Evolutionary conservation across 2,113 vertebrate species (phyloP).

Genomic region (Pachycephala philippinensis): DNA sequence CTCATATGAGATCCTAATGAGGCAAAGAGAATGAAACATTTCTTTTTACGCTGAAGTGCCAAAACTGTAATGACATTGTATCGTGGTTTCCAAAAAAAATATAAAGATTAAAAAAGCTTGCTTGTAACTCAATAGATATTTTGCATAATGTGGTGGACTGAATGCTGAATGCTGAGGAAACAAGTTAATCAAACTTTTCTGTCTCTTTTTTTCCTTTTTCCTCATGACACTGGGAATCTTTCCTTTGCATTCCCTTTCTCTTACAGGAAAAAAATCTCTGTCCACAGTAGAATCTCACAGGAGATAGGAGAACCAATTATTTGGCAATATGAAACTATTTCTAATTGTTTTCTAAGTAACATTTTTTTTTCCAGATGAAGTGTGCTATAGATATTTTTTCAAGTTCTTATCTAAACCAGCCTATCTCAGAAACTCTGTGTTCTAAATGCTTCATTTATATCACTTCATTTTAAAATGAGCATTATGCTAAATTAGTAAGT

Average conservation of each 20-base stretch:
- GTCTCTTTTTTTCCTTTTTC: neutral
- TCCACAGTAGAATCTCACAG: neutral
- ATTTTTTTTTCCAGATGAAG: neutral
- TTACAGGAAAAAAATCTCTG: neutral
- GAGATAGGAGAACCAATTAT: neutral
- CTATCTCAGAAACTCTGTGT: neutral
- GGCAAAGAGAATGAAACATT: neutral
- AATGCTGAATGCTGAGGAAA: neutral
- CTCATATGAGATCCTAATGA: conserved; percentile 6
- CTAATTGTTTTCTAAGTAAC: neutral
- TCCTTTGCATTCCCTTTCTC: neutral
- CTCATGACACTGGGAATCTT: neutral
- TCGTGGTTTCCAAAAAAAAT: neutral
- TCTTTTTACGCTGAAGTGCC: neutral
- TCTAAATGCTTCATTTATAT: neutral
- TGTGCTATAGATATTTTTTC: neutral
- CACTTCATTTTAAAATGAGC: neutral
- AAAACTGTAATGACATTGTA: neutral
- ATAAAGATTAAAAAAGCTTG: neutral
- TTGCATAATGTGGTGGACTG: neutral
- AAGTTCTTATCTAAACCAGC: neutral
- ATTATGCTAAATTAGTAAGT: neutral
- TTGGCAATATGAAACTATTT: neutral
- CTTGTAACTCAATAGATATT: neutral
- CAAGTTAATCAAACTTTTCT: neutral